Percentiles rank a stretch among this genome's conserved stretches.
Conservation (phyloP, 2,888 invertebrate species). For the Brachylomia viminalis region DNA sequence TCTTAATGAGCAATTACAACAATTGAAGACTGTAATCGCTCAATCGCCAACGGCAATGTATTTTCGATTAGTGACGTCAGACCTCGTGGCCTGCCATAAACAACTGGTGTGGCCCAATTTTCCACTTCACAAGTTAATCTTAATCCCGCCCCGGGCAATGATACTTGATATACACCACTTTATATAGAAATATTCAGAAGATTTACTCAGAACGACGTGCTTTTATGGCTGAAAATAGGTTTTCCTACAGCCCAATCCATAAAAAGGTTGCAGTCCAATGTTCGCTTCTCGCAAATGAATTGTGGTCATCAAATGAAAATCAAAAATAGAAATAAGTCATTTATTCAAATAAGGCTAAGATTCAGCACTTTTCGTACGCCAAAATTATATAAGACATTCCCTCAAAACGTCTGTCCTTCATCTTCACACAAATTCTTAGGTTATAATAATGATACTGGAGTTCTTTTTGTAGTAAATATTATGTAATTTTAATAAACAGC, state of each 20-base stretch:
- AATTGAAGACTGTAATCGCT: neutral
- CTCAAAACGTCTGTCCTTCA: too few species aligned
- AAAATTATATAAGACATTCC: too few species aligned
- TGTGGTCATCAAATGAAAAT: neutral
- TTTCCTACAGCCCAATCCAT: neutral
- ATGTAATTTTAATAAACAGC: neutral
- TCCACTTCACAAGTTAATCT: conserved; percentile 41
- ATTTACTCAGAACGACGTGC: neutral
- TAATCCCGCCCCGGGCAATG: conserved; percentile 41
- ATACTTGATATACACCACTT: conserved; percentile 42
- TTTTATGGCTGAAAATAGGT: neutral
- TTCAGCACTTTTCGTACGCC: too few species aligned
- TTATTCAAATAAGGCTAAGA: too few species aligned
- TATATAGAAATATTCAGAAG: neutral
- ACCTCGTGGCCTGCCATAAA: conserved; percentile 7
- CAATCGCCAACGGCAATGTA: conserved; percentile 1
- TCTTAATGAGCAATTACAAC: neutral
- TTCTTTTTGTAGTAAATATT: neutral
- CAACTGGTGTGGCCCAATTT: conserved; percentile 48
- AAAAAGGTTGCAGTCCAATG: neutral
- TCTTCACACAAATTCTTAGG: neutral
- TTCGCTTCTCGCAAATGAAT: neutral
- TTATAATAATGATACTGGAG: neutral
- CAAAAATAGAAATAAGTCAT: too few species aligned
- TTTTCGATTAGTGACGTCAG: conserved; percentile 10